Base-by-base conservation (phyloP, 2,888 invertebrate species). In the Spisula solida region DNA sequence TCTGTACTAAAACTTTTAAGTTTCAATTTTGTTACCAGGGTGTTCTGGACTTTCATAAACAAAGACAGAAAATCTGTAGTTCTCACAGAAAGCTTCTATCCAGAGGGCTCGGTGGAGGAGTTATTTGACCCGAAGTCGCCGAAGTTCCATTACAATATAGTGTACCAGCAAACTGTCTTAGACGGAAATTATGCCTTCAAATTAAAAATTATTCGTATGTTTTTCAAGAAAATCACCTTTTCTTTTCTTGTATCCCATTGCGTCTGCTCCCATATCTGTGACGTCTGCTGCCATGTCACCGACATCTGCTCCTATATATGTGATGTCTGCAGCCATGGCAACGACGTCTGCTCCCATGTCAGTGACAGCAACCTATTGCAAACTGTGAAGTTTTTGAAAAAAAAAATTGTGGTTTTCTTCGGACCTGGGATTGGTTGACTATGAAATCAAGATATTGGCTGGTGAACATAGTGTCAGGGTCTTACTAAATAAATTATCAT, bases 31-130 rank as follows among this genome's bases (percentile, higher is more conserved):
- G 70, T 78, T 20, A 34, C 5, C 70, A 87, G 87, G 82, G 10
- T 83, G 41, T 1, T 10, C 5, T 87, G 87, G 87, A 82, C 79
- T 55, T 87, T 87, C 75, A 83, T 41, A n/a, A 41, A 82, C 34
- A 47, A 60, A 10, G 47, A n/a, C 1, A 48, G 66, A 0, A 29
- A n/a, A 16, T 56, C n/a, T 20, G 34, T 47, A 29, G 20, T 16
- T 5, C 89, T 89, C 0, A 87, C 89, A 25, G 55, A 82, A 12
- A 81, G 89, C 34, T 89, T 87, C 79, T 89, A 89, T 79, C 82
- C 89, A 25, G 25, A 29, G 18, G 12, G 31, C 25, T 16, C n/a
- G 12, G 20, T 82, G 29, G 48, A 84, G 29, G 48, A 81, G 6
- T 55, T 84, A 25, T 89, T 89, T 60, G 82, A 78, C 60, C 41